These are phyloP conservation scores for Leucania comma DNA, from an alignment of 2,888 invertebrate species.

Conservation along the genomic window DNA sequence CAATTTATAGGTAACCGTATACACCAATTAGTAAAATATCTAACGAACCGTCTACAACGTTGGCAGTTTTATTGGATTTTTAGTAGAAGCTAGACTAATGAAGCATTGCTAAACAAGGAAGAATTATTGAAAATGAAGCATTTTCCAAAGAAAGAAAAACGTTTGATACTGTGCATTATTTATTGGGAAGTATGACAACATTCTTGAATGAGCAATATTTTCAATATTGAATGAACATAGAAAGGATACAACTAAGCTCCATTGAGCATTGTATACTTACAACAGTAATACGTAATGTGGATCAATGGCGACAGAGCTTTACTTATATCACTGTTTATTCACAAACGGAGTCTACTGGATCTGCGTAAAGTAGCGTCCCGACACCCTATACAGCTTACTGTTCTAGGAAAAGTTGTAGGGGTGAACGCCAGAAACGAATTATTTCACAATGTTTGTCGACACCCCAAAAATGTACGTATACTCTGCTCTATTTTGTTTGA, in stretches of 20 bases:
- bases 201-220: constrained; percentile 6
- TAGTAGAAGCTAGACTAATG: background rate
- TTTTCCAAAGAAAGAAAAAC: background rate
- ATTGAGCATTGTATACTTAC: background rate
- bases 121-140: background rate
- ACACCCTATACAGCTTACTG: constrained; percentile 11
- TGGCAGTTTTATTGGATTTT: background rate
- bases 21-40: constrained; percentile 17
- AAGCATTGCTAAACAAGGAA: no score
- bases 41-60: background rate
- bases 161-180: background rate
- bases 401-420: constrained; percentile 12
- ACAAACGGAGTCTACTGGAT: constrained; percentile 15
- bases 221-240: background rate
- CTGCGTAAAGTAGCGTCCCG: constrained; percentile 13
- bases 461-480: constrained; percentile 10
- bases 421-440: constrained; percentile 4
- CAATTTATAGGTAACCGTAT: constrained; percentile 46
- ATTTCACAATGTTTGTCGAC: constrained; percentile 25
- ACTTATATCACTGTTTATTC: constrained; percentile 26
- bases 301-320: constrained; percentile 30
- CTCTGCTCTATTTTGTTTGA: constrained; percentile 25
- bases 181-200: background rate
- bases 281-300: constrained; percentile 3
- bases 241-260: constrained; percentile 13